Evolutionary conservation across 37 sponge, comb jelly and placozoan genomes (phyloP).

Genomic region (Haliclona indistincta): DNA sequence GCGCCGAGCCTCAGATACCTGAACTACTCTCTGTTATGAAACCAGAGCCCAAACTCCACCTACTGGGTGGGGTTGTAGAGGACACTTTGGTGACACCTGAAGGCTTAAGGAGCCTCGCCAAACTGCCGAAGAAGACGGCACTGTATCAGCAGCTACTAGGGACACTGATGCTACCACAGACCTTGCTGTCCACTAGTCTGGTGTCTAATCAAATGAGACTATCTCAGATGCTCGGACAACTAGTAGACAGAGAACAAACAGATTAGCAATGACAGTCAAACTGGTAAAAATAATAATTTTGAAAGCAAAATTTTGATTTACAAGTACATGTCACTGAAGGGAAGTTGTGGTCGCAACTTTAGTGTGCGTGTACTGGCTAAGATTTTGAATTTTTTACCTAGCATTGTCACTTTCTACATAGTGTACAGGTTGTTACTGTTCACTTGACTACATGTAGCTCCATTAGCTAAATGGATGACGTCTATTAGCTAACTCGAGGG

Average conservation of each 20-base stretch:
- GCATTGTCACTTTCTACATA: too few species aligned
- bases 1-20: background rate
- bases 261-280: background rate
- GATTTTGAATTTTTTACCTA: too few species aligned
- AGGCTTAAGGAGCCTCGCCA: conserved; percentile 32
- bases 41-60: conserved; percentile 29
- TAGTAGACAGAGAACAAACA: background rate
- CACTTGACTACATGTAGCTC: too few species aligned
- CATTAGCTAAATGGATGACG: too few species aligned
- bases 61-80: conserved; percentile 61
- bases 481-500: too few species aligned
- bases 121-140: conserved; percentile 14
- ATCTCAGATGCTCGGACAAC: conserved; percentile 8
- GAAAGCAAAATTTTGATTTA: too few species aligned
- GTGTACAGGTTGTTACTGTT: too few species aligned
- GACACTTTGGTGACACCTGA: conserved; percentile 35
- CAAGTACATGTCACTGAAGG: too few species aligned
- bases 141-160: conserved; percentile 23
- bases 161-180: conserved; percentile 6
- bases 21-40: conserved; percentile 14
- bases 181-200: conserved; percentile 2
- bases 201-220: conserved; percentile 4
- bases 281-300: background rate
- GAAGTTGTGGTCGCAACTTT: too few species aligned
- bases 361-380: too few species aligned